Evolutionary conservation across 2,113 vertebrate species (phyloP).

Genomic region (chimpanzee (Pan troglodytes)): NHGRI_mPanTro3-v2.1_pri NC_072409.2:17095501-17096000

Average conservation of each 20-base stretch:
- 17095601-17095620: neutral
- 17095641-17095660: neutral
- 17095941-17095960: neutral
- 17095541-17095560: neutral
- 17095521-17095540: neutral
- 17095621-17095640: fast-evolving
- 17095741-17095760: neutral
- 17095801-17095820: neutral
- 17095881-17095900: neutral
- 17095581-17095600: neutral
- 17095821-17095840: neutral
- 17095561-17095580: neutral
- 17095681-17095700: neutral
- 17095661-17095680: neutral
- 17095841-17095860: neutral
- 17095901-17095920: neutral
- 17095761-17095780: neutral
- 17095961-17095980: neutral
- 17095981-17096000: neutral
- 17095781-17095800: neutral
- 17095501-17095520: neutral
- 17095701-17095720: neutral
- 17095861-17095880: neutral
- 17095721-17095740: neutral
- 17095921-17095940: neutral